These are phyloP conservation scores for Crocallis elinguaria DNA, from an alignment of 2,888 invertebrate genomes.

Conservation along the genomic window DNA sequence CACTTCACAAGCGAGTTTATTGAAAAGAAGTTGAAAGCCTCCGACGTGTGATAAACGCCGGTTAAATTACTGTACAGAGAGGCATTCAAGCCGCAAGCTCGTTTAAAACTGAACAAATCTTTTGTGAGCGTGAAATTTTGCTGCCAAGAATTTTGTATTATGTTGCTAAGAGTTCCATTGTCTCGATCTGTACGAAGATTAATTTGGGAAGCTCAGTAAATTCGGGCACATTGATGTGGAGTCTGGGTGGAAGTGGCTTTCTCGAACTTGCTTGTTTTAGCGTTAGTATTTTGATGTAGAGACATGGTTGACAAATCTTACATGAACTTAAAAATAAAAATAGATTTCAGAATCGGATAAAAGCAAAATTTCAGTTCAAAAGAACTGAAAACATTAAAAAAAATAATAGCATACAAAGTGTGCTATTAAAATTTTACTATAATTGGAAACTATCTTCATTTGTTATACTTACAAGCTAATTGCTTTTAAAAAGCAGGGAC, in stretches of 20 bases:
- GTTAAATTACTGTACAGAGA: slow-evolving; percentile 29
- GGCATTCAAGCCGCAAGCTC: slow-evolving; percentile 40
- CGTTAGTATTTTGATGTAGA: not conserved
- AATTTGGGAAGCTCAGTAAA: slow-evolving; percentile 71
- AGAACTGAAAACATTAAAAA: too few relatives aligned
- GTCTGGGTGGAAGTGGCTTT: slow-evolving; percentile 41
- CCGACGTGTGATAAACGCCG: slow-evolving; percentile 13
- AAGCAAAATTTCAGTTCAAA: too few relatives aligned
- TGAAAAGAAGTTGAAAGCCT: not conserved
- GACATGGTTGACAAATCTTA: too few relatives aligned
- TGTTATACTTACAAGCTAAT: too few relatives aligned
- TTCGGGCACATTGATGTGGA: slow-evolving; percentile 47
- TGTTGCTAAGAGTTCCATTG: slow-evolving; percentile 72
- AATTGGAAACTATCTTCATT: too few relatives aligned
- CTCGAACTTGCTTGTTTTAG: not conserved
- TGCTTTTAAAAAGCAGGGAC: too few relatives aligned
- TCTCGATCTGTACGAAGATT: slow-evolving; percentile 76
- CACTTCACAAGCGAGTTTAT: not conserved
- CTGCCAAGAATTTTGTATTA: slow-evolving; percentile 64
- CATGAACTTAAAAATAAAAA: too few relatives aligned
- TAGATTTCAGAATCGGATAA: too few relatives aligned
- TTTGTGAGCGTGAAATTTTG: slow-evolving; percentile 59
- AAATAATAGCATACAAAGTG: too few relatives aligned
- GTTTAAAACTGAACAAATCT: slow-evolving; percentile 56
- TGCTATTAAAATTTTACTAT: too few relatives aligned